Evolutionary conservation across 2,797 vertebrate species (phyloP).

Genomic region (Fratercula arctica): DNA sequence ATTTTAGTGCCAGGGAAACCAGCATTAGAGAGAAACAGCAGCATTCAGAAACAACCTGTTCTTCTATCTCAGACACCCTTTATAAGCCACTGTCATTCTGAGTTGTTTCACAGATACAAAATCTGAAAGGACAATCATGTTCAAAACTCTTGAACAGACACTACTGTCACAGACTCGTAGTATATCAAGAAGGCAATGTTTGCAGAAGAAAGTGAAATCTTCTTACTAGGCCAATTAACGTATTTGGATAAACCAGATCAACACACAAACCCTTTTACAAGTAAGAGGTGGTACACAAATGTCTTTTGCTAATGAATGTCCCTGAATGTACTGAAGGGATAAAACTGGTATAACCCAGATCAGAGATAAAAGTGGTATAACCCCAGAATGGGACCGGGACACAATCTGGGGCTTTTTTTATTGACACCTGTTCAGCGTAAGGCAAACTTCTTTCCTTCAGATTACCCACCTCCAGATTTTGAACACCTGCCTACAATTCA

Average conservation of each 20-base stretch:
- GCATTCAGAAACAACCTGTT: not conserved
- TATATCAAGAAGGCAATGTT: rapidly evolving
- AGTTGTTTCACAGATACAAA: not conserved
- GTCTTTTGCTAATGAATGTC: not conserved
- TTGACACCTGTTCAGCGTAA: not conserved
- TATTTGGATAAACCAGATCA: not conserved
- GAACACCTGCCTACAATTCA: conserved; percentile 29
- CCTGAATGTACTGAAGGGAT: not conserved
- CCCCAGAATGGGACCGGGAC: not conserved
- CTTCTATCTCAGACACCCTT: not conserved
- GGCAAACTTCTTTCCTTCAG: not conserved
- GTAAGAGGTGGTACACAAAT: not conserved
- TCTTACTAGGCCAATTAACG: not conserved
- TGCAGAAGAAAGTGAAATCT: not conserved
- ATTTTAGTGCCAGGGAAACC: not conserved
- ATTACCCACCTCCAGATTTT: not conserved
- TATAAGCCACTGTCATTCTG: not conserved
- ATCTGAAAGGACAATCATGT: not conserved
- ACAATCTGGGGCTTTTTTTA: not conserved
- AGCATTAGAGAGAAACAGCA: not conserved
- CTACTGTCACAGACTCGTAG: not conserved
- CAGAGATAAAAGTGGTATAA: not conserved
- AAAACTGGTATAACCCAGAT: not conserved
- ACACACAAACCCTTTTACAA: not conserved
- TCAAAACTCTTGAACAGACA: not conserved